Conservation (phyloP, 1,140 invertebrate species). For the Pachypeltis micranthus region DNA sequence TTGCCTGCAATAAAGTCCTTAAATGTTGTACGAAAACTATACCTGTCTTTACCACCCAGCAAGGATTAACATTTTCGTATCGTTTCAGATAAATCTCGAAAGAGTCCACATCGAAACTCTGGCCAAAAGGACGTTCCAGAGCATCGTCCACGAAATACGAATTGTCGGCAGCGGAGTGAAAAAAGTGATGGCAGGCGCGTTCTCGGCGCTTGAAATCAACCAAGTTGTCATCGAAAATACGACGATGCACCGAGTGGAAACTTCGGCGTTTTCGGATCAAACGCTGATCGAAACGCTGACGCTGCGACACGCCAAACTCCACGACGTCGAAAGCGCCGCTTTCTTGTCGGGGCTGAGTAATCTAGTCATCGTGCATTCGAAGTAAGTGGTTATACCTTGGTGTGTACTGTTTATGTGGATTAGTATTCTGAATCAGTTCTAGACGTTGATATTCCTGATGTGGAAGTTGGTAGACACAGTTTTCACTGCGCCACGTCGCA, state of each 20-base stretch:
- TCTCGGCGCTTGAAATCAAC: slow-evolving; percentile 48
- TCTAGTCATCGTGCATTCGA: slow-evolving; percentile 46
- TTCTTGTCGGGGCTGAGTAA: slow-evolving; percentile 49
- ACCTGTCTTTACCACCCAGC: no score
- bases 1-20: no score
- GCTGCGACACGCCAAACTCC: slow-evolving; percentile 45
- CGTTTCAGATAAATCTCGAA: slow-evolving; percentile 50
- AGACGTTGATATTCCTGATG: no score
- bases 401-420: not conserved
- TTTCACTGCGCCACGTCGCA: no score
- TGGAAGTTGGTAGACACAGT: no score
- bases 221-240: slow-evolving; percentile 48
- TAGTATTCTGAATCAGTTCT: not conserved
- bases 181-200: slow-evolving; percentile 45
- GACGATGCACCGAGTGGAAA: slow-evolving; percentile 44
- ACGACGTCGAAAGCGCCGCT: slow-evolving; percentile 43
- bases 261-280: slow-evolving; percentile 48
- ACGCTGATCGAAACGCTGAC: slow-evolving; percentile 48
- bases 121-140: slow-evolving; percentile 48
- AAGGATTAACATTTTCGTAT: no score
- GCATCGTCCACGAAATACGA: slow-evolving; percentile 45
- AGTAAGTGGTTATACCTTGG: slow-evolving; percentile 14
- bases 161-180: slow-evolving; percentile 44
- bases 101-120: slow-evolving; percentile 46
- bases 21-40: no score